Evolutionary conservation across 2,797 vertebrate genomes (phyloP), one percentile per base, ranked within the genome.

Genomic region (Poeciliopsis presidionis): DNA sequence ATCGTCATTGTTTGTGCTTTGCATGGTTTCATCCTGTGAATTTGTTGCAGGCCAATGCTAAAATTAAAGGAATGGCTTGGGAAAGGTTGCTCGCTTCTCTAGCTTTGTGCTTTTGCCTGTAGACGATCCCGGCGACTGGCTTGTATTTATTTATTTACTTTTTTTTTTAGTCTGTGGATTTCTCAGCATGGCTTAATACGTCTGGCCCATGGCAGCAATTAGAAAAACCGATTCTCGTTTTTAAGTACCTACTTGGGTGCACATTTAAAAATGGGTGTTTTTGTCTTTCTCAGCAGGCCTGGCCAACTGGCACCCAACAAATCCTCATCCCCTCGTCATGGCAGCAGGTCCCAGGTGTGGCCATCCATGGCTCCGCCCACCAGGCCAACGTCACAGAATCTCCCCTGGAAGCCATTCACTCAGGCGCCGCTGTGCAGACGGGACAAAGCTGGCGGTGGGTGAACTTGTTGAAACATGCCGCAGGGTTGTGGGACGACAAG

Each of bases 311-410:
- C 75, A 97, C 98, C 55, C 98, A 99, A 80, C 98, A 99, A 94
- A 99, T 99, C 86, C 96, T 99, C 89, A 96, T 99, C 70, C 98
- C 98, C 63, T 99, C 98, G 3, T 96, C 98, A 30, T 99, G 98
- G 98, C 98, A 99, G 93, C 98, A 99, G 94, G 96, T 99, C 86
- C 97, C 98, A 0, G 97, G 98, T 28, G 96, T 99, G 91, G 96
- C 97, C 81, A 93, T 99, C 78, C 98, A 99, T 90, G 97, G 96
- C 89, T 95, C 98, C 2, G 95, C 97, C 47, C 96, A 94, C 70
- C 94, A 98, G 91, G 93, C 97, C 0, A 95, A 95, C 79, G 96
- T 99, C 77, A 93, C 95, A 0, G 95, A 97, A 75, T 95, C 95
- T 0, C 94, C 95, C 2, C 87, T 94, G 76, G 93, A 95, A 79